Evolutionary conservation across 2,888 invertebrate genomes (phyloP), one percentile per base, ranked within the genome.

Genomic region (Platerodrilus igneus): DNA sequence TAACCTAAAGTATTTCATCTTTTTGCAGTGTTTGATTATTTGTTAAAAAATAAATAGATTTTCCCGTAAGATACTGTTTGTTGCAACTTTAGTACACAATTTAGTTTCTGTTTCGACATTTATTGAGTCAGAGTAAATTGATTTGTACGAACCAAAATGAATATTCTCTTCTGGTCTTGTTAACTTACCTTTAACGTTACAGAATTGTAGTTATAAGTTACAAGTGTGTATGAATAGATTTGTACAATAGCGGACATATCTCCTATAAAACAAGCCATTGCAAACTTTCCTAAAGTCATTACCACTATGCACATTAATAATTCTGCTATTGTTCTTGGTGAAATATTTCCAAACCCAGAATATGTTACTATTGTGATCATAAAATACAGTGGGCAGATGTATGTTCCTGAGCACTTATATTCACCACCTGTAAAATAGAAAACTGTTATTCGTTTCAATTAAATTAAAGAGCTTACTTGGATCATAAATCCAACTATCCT

Each of bases 231-330:
- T 4, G 44, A 45, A 23, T 45, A 37, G 34, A 47, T 44, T 18
- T 51, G 51, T n/a, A 53, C 48, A 18, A 50, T 48, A 2, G 48
- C 45, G 5, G 53, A 47, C 34, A 53, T 45, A 25, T 51, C 48
- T 4, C 51, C 53, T 27, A 51, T 45, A 33, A 51, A 50, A 19
- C 48, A 22, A 1, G 48, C 50, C 8, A 47, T 20, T 16, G 44
- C 14, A 21, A 48, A 47, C 32, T 48, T 50, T 23, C 41, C 38
- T 8, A 40, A 11, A 6, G 51, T 28, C 34, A 48, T 41, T n/a
- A 47, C 19, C 3, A 40, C 10, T 3, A 37, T 44, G n/a, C 41
- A 33, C 7, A 50, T 20, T 7, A 47, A 4, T 16, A 51, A 41
- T 31, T 51, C 51, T 3, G 37, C 25, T 13, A 40, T 30, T 7